Conservation (phyloP, 2,888 invertebrate genomes). For the Ophion ventricosus region DNA sequence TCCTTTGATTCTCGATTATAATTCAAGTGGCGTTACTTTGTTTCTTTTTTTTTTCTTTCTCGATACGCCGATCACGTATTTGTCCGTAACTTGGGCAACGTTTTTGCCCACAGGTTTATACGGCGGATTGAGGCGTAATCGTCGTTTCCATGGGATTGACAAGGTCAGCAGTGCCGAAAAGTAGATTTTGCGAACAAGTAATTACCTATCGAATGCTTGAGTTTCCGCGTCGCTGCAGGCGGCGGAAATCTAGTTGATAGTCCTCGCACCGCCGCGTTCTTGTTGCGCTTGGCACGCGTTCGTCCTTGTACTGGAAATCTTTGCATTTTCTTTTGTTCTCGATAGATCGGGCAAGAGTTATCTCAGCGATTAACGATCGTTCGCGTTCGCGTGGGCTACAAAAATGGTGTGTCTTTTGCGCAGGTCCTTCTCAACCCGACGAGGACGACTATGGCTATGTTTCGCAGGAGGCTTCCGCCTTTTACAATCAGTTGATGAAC, state of each 20-base stretch:
- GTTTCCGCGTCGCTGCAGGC: not conserved
- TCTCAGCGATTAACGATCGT: constrained; percentile 19
- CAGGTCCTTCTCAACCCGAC: constrained; percentile 91
- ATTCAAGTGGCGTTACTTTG: not conserved
- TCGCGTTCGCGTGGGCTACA: not conserved
- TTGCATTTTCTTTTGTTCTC: not conserved
- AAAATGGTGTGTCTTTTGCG: constrained; percentile 27
- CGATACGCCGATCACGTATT: constrained; percentile 46
- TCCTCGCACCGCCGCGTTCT: not conserved
- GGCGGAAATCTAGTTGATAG: not conserved
- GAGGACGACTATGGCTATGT: constrained; percentile 97
- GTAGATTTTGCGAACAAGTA: constrained; percentile 41
- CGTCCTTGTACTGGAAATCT: not conserved
- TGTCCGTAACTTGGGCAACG: constrained; percentile 74
- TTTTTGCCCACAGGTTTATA: constrained; percentile 77
- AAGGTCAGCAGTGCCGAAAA: constrained; percentile 71
- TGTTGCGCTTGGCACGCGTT: constrained; percentile 2
- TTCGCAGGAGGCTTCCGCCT: constrained; percentile 91
- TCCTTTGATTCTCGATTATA: constrained; percentile 2
- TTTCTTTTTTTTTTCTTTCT: constrained; percentile 35
- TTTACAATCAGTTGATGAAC: constrained; percentile 93
- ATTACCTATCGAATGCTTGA: not conserved
- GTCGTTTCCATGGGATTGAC: constrained; percentile 70
- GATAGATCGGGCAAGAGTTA: constrained; percentile 63
- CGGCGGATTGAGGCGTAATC: constrained; percentile 71